Conservation (phyloP, 92 coral and sea anemone genomes). For the Anthopleura xanthogrammica region DNA sequence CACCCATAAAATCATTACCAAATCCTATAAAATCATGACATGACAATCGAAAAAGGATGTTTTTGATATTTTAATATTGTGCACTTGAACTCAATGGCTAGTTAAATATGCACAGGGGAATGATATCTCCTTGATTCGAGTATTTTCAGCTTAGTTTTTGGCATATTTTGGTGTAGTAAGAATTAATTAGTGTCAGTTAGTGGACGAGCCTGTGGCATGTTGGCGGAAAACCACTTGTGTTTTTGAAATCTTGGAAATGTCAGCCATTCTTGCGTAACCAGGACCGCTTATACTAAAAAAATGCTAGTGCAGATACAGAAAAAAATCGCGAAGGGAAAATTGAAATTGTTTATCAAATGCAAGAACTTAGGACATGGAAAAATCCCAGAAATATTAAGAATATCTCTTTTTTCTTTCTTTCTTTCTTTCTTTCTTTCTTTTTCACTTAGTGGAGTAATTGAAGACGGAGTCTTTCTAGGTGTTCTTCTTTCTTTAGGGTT, state of each 20-base stretch:
- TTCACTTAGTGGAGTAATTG: neutral
- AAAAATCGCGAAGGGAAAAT: neutral
- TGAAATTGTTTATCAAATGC: neutral
- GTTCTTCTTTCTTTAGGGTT: neutral
- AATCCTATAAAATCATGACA: neutral
- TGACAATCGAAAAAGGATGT: neutral
- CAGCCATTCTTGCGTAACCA: neutral
- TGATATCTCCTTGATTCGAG: neutral
- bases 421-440: neutral
- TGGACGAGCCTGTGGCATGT: slow-evolving; percentile 4
- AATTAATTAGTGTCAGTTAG: slow-evolving; percentile 60
- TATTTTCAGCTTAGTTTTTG: slow-evolving; percentile 20
- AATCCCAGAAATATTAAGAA: neutral
- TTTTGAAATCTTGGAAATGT: neutral
- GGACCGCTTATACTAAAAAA: neutral
- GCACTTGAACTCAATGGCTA: neutral
- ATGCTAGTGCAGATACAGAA: neutral
- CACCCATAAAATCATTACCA: neutral
- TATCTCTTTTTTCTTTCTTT: too few relatives aligned
- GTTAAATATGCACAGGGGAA: neutral
- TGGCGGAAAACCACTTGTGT: slow-evolving; percentile 18
- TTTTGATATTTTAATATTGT: neutral
- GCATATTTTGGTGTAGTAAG: slow-evolving; percentile 23
- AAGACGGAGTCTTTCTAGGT: neutral
- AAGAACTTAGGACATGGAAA: neutral